Conservation (phyloP, 1,140 invertebrate genomes). For the Drosophila fuyamai region DNA sequence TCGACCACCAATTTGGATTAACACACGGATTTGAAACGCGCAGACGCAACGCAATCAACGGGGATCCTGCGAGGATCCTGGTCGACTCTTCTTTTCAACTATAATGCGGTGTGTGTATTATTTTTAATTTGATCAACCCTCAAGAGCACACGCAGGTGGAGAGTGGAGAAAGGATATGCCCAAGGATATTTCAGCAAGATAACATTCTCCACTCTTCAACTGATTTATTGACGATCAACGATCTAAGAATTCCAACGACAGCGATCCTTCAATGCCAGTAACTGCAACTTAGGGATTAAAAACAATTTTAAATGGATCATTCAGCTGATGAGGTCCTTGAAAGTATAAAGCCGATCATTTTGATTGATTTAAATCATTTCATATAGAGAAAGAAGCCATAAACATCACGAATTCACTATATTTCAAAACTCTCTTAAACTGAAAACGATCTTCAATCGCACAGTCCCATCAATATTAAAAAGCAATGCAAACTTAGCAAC, state of each 20-base stretch:
- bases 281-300: too few relatives aligned
- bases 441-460: too few relatives aligned
- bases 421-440: too few relatives aligned
- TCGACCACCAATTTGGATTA: slow-evolving; percentile 10
- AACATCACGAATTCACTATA: too few relatives aligned
- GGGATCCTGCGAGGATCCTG: slow-evolving; percentile 31
- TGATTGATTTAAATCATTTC: too few relatives aligned
- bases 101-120: slow-evolving; percentile 81
- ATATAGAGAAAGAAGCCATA: too few relatives aligned
- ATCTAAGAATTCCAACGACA: neutral
- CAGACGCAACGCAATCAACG: neutral
- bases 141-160: neutral
- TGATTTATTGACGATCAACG: slow-evolving; percentile 1
- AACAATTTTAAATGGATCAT: too few relatives aligned
- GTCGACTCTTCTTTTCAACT: slow-evolving; percentile 46
- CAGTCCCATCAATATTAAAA: too few relatives aligned
- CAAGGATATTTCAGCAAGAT: neutral
- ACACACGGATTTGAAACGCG: slow-evolving; percentile 2
- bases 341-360: too few relatives aligned
- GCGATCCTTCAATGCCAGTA: too few relatives aligned
- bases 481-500: too few relatives aligned
- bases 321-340: too few relatives aligned
- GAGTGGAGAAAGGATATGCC: neutral
- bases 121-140: slow-evolving; percentile 55
- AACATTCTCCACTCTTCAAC: slow-evolving; percentile 7